These are phyloP conservation scores for Drosophila barbarae DNA, from an alignment of 2,888 invertebrate species.

Conservation along the genomic window DNA sequence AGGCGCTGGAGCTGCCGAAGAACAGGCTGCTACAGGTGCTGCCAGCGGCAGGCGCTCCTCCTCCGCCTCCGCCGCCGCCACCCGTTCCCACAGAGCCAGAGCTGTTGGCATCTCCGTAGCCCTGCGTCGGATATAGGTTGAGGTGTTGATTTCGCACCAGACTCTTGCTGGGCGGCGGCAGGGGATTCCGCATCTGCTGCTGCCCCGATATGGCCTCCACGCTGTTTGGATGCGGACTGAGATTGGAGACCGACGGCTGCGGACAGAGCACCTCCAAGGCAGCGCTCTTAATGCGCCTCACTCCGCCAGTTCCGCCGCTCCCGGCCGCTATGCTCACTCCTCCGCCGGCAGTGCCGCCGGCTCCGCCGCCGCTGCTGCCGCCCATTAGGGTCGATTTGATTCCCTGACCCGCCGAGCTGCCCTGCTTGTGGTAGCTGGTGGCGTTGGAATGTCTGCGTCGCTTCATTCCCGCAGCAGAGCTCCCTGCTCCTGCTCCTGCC, in stretches of 20 bases:
- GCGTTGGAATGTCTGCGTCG: slow-evolving; percentile 80
- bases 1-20: slow-evolving; percentile 61
- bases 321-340: slow-evolving; percentile 1
- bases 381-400: slow-evolving; percentile 51
- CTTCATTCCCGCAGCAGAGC: slow-evolving; percentile 62
- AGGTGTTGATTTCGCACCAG: slow-evolving; percentile 86
- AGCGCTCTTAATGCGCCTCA: slow-evolving; percentile 85
- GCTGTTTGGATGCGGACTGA: slow-evolving; percentile 90
- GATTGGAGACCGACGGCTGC: slow-evolving; percentile 85
- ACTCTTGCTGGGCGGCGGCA: slow-evolving; percentile 86
- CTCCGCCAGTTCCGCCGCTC: slow-evolving; percentile 65
- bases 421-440: slow-evolving; percentile 71
- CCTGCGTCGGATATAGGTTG: slow-evolving; percentile 82
- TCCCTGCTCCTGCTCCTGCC: slow-evolving; percentile 20
- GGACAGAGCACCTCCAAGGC: slow-evolving; percentile 86
- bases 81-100: slow-evolving; percentile 43
- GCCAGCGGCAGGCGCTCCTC: slow-evolving; percentile 23
- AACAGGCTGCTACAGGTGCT: slow-evolving; percentile 73
- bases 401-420: slow-evolving; percentile 23
- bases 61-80: slow-evolving; percentile 3
- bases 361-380: slow-evolving; percentile 20
- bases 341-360: neutral
- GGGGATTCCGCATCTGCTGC: slow-evolving; percentile 84
- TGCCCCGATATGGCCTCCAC: slow-evolving; percentile 87
- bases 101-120: slow-evolving; percentile 58